These are phyloP conservation scores for Microchirus variegatus DNA, from an alignment of 2,797 vertebrate genomes.

Conservation along the genomic window DNA sequence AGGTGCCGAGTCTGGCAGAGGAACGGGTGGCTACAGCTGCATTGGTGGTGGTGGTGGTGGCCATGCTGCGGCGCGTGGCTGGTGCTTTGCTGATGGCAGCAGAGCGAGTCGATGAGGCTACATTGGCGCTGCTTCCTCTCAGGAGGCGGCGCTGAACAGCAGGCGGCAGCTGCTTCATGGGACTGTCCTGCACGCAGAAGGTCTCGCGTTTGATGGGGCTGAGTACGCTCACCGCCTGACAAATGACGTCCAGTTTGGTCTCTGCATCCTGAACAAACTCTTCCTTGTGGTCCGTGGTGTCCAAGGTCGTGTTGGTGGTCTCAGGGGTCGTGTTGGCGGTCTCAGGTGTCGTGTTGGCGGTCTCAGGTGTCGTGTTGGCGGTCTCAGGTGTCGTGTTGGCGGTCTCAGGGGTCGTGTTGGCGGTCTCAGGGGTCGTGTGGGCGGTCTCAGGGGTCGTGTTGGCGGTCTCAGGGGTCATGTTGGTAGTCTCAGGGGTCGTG, in stretches of 20 bases:
- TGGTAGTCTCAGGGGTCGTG: too few relatives aligned
- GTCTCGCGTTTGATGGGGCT: constrained; percentile 91
- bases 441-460: too few relatives aligned
- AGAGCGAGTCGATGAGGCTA: constrained; percentile 1
- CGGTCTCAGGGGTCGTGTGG: too few relatives aligned
- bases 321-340: too few relatives aligned
- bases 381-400: too few relatives aligned
- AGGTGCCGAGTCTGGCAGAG: constrained; percentile 38
- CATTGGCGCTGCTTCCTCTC: constrained; percentile 18
- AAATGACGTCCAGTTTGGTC: constrained; percentile 81
- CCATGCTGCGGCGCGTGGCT: not conserved
- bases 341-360: too few relatives aligned
- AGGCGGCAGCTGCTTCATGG: constrained; percentile 82
- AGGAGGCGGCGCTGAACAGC: constrained; percentile 74
- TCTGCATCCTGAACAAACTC: constrained; percentile 82
- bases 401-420: too few relatives aligned
- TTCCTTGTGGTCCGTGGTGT: constrained; percentile 50
- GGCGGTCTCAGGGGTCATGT: too few relatives aligned
- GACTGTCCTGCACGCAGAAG: constrained; percentile 86
- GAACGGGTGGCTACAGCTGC: not conserved
- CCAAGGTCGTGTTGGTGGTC: not conserved
- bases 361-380: too few relatives aligned
- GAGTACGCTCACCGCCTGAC: constrained; percentile 52
- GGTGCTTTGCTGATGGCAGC: constrained; percentile 9
- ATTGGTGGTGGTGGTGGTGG: not conserved